These are phyloP conservation scores for Benitochromis conjunctus DNA, from an alignment of 2,113 vertebrate genomes.

Conservation along the genomic window DNA sequence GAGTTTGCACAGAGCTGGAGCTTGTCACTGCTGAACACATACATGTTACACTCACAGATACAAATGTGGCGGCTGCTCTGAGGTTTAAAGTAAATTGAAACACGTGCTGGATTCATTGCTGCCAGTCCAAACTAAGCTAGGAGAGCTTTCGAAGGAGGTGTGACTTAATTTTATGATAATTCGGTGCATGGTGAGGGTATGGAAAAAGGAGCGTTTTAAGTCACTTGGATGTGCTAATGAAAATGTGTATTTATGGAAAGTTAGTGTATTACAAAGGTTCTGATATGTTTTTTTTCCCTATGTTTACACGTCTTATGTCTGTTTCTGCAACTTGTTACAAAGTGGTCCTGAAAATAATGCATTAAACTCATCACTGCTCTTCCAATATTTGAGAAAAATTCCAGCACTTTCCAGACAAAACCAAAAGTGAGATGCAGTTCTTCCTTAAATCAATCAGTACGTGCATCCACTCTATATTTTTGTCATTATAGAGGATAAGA, in stretches of 20 bases:
- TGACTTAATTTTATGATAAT: background rate
- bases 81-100: slow-evolving; percentile 9
- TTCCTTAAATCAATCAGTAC: background rate
- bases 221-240: background rate
- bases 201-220: background rate
- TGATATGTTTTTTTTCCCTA: background rate
- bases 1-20: background rate
- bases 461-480: background rate
- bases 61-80: background rate
- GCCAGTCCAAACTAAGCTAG: background rate
- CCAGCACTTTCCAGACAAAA: background rate
- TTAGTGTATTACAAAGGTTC: background rate
- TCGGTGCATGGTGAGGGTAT: background rate
- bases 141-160: background rate
- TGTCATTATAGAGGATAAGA: background rate
- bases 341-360: background rate
- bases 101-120: background rate
- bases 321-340: background rate
- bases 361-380: background rate
- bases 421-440: fast-evolving
- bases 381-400: background rate
- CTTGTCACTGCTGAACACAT: background rate
- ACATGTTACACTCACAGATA: background rate
- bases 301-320: background rate
- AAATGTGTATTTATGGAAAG: background rate